Base-by-base conservation (phyloP, 2,797 vertebrate genomes). In the Pseudomugil gertrudae region DNA sequence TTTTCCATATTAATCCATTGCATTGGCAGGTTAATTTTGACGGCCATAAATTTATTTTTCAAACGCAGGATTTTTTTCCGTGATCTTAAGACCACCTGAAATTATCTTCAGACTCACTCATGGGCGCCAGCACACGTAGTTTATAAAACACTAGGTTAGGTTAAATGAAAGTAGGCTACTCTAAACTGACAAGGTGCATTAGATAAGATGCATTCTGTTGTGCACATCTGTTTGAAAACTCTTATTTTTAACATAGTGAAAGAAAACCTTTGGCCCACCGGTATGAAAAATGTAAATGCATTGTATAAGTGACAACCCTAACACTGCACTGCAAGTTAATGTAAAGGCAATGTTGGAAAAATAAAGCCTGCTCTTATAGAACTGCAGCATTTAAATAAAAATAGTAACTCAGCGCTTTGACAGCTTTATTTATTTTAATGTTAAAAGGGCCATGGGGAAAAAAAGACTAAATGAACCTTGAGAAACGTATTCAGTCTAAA, bases 401-500 rank as follows among this genome's bases (percentile, higher is more conserved):
- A 69, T 38, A 7, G 0, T 19, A 63, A 54, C 0, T 64, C 47
- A 67, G 76, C 1, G 38, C 43, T 38, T 27, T 45, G 24, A 63
- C 26, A 53, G 53, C 10, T 24, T 35, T 40, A 50, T 77, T 71
- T 70, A 21, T 33, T 67, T 47, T 21, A 53, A 66, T 14, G 32
- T 29, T 70, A 33, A 68, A 66, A 29, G 19, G 19, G 67, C 53
- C 8, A 5, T 1, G n/a, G 47, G 57, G 30, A 1, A 0, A 9
- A 21, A 1, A 0, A 9, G 10, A 21, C n/a, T 14, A 65, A 74
- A 59, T 5, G 29, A 64, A 62, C n/a, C 30, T 53, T 33, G 3
- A 57, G 43, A 74, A 84, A 65, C 51, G 17, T 48, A 69, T 66
- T 61, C 36, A 59, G 45, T 66, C 66, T 50, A 70, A 23, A 68